A percentile compares a stretch with the other conserved stretches of the same genome.
Conservation (phyloP, 2,888 invertebrate genomes). For the Tenthredo scrophulariae region DNA sequence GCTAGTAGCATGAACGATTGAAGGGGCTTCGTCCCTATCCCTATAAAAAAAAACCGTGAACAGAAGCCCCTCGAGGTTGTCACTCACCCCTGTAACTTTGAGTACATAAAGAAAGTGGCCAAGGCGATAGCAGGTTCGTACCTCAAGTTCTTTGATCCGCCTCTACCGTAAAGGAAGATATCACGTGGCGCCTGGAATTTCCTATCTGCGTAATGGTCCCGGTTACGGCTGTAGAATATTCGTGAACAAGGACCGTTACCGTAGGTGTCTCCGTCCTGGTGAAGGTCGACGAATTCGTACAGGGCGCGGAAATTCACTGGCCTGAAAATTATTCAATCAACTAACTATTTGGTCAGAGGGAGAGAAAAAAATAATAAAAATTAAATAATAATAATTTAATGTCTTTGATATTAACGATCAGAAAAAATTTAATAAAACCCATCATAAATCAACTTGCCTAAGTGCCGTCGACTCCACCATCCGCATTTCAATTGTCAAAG, state of each 20-base stretch:
- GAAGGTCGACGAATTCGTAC: slow-evolving; percentile 93
- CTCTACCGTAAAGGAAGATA: slow-evolving; percentile 92
- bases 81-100: background rate
- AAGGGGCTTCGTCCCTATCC: background rate
- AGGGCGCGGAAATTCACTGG: slow-evolving; percentile 91
- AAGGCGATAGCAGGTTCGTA: slow-evolving; percentile 68
- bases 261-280: slow-evolving; percentile 91
- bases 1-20: background rate
- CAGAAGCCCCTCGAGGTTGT: slow-evolving; percentile 6
- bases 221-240: slow-evolving; percentile 85
- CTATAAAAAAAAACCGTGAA: background rate
- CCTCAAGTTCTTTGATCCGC: slow-evolving; percentile 91
- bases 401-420: slow-evolving; percentile 46
- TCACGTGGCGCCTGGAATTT: slow-evolving; percentile 90
- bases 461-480: slow-evolving; percentile 91
- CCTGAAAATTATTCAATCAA: slow-evolving; percentile 77
- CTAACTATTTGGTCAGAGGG: background rate
- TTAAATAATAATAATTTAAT: background rate
- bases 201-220: slow-evolving; percentile 84
- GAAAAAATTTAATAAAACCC: slow-evolving; percentile 9
- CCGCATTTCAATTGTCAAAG: slow-evolving; percentile 89
- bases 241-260: slow-evolving; percentile 88
- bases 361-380: background rate
- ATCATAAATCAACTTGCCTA: slow-evolving; percentile 81
- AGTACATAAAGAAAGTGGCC: background rate